Percentiles rank a stretch among this genome's conserved stretches.
These are phyloP conservation scores for Chloroclysta siterata DNA, from an alignment of 2,888 invertebrate genomes.

Conservation along the genomic window DNA sequence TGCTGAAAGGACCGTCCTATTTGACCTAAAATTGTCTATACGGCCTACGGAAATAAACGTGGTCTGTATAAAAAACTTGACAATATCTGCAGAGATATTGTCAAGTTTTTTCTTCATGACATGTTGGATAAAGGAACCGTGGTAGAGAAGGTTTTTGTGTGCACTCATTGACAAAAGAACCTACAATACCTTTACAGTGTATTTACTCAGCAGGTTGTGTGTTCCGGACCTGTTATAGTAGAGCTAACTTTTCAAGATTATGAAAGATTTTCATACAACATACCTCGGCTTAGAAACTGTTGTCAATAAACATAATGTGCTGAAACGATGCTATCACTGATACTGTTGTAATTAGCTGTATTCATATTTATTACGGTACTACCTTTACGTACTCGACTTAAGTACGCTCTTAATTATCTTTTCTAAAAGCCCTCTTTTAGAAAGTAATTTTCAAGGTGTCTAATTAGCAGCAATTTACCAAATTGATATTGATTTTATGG, in stretches of 20 bases:
- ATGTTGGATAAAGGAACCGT: slow-evolving; percentile 47
- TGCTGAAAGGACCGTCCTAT: slow-evolving; percentile 51
- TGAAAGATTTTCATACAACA: slow-evolving; percentile 10
- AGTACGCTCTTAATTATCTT: slow-evolving; percentile 33
- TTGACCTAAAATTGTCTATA: slow-evolving; percentile 50
- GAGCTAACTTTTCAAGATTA: slow-evolving; percentile 6
- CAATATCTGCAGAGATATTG: slow-evolving; percentile 40
- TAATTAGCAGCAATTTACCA: slow-evolving; percentile 31
- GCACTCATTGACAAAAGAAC: slow-evolving; percentile 52
- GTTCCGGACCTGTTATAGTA: slow-evolving; percentile 7
- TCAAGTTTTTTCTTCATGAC: slow-evolving; percentile 37
- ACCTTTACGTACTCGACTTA: slow-evolving; percentile 1
- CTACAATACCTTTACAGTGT: slow-evolving; percentile 32
- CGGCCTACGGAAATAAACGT: slow-evolving; percentile 40
- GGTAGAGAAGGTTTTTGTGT: slow-evolving; percentile 51
- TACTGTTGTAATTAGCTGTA: not conserved
- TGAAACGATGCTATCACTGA: not conserved
- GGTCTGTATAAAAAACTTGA: slow-evolving; percentile 42
- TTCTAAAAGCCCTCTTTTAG: slow-evolving; percentile 24
- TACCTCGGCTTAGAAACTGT: not conserved
- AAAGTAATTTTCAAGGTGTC: slow-evolving; percentile 18
- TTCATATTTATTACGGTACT: too few species aligned
- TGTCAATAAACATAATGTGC: not conserved
- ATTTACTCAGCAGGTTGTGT: slow-evolving; percentile 28
- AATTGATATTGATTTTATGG: slow-evolving; percentile 27